phyloP scores from a whole-genome alignment of 2,797 vertebrate species.

The Notoglanidium macrostoma region DNA sequence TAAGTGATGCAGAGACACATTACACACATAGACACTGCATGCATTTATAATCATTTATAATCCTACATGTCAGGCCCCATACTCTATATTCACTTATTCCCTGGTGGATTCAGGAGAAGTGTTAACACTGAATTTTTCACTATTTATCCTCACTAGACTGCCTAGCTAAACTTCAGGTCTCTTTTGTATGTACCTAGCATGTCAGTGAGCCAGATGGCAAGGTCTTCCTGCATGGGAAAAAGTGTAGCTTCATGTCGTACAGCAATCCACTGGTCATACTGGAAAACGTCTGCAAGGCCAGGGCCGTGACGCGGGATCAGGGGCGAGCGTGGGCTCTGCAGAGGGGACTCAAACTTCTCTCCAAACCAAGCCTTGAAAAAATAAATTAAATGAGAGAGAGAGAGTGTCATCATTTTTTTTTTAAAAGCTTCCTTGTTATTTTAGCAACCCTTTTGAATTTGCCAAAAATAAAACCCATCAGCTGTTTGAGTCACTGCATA shows the following conservation, averaged over 20 bases:
- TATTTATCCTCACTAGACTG: not conserved
- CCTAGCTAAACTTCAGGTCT: not conserved
- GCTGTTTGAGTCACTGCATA: constrained; percentile 2
- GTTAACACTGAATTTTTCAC: not conserved
- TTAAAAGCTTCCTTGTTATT: not conserved
- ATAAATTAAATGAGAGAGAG: not conserved
- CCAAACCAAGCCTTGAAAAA: constrained; percentile 85
- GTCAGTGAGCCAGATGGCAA: constrained; percentile 91
- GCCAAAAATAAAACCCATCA: not conserved
- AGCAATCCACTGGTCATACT: constrained; percentile 94
- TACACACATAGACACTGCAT: not conserved
- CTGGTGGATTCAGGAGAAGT: not conserved
- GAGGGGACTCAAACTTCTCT: constrained; percentile 80
- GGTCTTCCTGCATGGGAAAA: constrained; percentile 95
- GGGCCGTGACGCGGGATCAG: constrained; percentile 86
- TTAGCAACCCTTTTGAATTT: constrained; percentile 1
- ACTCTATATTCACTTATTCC: not conserved
- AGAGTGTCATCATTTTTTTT: not conserved
- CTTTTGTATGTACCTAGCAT: constrained; percentile 82
- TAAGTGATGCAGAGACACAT: not conserved
- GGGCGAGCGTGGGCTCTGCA: constrained; percentile 79
- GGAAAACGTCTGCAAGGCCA: constrained; percentile 86
- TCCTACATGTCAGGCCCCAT: too few species aligned
- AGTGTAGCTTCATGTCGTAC: constrained; percentile 91
- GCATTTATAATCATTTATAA: not conserved